A percentile compares a stretch with the other conserved stretches of the same genome.
These are phyloP conservation scores for Syndactyla subalaris DNA, from an alignment of 2,797 vertebrate genomes.

Conservation along the genomic window DNA sequence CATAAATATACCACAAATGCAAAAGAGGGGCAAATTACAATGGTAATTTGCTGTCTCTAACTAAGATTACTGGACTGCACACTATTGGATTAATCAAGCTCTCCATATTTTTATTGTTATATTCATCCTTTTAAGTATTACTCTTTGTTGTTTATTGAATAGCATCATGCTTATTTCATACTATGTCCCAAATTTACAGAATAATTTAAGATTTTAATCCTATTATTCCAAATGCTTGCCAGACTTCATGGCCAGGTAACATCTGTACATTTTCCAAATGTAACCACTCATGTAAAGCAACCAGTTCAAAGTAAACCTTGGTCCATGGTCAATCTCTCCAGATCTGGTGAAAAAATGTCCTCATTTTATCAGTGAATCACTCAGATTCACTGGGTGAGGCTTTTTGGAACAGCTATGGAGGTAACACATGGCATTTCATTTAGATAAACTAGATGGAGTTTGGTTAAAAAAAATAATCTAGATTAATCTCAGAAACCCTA, in stretches of 20 bases:
- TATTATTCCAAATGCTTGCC: background rate
- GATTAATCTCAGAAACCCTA: background rate
- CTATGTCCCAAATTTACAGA: background rate
- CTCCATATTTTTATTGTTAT: background rate
- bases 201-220: conserved; percentile 23
- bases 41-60: background rate
- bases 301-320: background rate
- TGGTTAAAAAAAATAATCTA: background rate
- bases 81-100: background rate
- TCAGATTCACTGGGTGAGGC: background rate
- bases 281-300: background rate
- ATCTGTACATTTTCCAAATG: background rate
- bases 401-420: background rate
- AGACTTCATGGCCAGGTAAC: background rate
- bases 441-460: background rate
- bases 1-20: background rate
- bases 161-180: background rate
- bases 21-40: background rate
- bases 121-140: background rate
- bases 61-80: background rate
- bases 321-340: background rate
- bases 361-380: background rate
- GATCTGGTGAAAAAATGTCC: background rate
- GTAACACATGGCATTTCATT: background rate
- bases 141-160: background rate